These are phyloP conservation scores for Cnemophilus loriae DNA, from an alignment of 2,113 vertebrate species.

Conservation along the genomic window DNA sequence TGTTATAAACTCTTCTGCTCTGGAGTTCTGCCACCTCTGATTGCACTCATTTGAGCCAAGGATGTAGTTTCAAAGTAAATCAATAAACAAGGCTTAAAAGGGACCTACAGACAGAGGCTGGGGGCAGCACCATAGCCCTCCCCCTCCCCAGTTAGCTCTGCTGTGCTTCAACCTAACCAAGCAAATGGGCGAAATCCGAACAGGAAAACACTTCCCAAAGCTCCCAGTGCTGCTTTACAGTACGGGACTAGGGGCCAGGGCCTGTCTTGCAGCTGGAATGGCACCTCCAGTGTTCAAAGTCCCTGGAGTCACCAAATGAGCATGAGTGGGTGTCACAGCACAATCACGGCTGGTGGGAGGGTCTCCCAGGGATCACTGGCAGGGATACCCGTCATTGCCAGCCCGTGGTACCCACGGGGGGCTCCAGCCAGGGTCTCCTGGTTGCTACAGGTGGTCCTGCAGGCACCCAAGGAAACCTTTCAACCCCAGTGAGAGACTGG, in stretches of 20 bases:
- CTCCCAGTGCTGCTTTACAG: background rate
- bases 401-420: background rate
- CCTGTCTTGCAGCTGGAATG: background rate
- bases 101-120: background rate
- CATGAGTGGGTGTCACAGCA: accelerated
- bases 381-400: background rate
- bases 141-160: background rate
- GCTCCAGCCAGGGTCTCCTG: background rate
- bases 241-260: background rate
- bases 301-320: background rate
- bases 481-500: background rate
- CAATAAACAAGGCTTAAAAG: slow-evolving; percentile 13
- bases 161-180: background rate
- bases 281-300: background rate
- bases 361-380: background rate
- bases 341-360: background rate
- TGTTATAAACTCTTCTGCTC: slow-evolving; percentile 11
- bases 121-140: background rate
- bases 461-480: background rate
- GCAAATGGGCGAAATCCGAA: background rate
- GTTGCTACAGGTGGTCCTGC: background rate
- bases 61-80: slow-evolving; percentile 35
- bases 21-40: slow-evolving; percentile 38
- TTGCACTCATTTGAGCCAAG: slow-evolving; percentile 9
- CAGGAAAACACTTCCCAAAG: background rate